These are phyloP conservation scores for Marmota flaviventris DNA, from an alignment of 2,113 vertebrate species.

Conservation along the genomic window DNA sequence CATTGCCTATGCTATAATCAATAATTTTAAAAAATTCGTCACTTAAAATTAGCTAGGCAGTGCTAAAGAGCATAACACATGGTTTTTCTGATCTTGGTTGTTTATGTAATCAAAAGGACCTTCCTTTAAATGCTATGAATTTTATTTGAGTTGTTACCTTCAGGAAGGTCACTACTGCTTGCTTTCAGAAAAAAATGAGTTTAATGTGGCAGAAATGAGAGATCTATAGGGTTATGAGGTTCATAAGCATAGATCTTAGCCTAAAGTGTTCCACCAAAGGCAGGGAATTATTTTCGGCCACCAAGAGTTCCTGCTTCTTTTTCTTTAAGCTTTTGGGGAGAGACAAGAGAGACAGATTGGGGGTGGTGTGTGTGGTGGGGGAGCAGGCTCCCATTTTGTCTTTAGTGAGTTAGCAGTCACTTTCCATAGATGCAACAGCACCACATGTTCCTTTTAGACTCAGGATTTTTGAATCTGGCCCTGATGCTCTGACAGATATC, in stretches of 20 bases:
- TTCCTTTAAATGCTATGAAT: conserved; percentile 60
- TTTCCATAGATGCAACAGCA: conserved; percentile 75
- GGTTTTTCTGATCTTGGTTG: conserved; percentile 65
- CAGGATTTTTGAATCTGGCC: conserved; percentile 69
- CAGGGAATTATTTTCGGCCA: background rate
- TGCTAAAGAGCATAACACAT: conserved; percentile 61
- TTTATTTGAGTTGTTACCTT: conserved; percentile 63
- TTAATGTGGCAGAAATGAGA: conserved; percentile 54
- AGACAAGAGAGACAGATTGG: background rate
- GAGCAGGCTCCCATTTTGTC: conserved; percentile 69
- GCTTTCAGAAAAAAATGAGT: conserved; percentile 76
- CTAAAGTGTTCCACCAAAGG: background rate
- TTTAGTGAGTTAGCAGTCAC: conserved; percentile 79
- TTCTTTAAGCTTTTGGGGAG: conserved; percentile 21
- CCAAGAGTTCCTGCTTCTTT: background rate
- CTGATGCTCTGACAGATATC: conserved; percentile 62
- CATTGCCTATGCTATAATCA: background rate
- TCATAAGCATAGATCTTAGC: conserved; percentile 42
- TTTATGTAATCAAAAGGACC: conserved; percentile 28
- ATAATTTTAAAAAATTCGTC: background rate
- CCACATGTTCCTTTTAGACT: conserved; percentile 71
- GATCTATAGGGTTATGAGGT: conserved; percentile 2
- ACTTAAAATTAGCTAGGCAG: background rate
- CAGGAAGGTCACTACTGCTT: conserved; percentile 25
- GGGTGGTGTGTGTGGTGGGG: accelerated